Evolutionary conservation across 2,797 vertebrate species (phyloP), one percentile per base, ranked within the genome.

Genomic region (Rhodeus uyekii): DNA sequence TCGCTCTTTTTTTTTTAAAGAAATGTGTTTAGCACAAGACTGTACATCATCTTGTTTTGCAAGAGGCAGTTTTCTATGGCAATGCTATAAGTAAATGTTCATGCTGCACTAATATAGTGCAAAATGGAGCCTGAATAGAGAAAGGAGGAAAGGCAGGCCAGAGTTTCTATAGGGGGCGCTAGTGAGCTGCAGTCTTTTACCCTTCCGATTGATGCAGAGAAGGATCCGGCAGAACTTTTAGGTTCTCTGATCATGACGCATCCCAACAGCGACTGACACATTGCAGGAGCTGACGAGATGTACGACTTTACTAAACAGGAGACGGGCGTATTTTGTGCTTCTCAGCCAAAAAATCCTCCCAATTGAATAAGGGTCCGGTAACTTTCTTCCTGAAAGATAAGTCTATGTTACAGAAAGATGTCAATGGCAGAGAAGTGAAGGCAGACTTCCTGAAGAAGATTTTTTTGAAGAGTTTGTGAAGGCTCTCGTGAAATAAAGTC

Each of bases 71-170:
- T 96, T 94, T 93, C 94, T 96, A 95, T 96, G 96, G 96, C 95
- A 94, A 96, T 95, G 94, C 92, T 94, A 93, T 95, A 93, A 96
- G 93, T 95, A 94, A 94, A 94, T 95, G 95, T 95, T 88, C 97
- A 96, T 96, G 96, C 96, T 96, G 97, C 97, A 99, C 98, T 99
- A 99, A 99, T 98, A 98, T 99, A 99, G 98, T 98, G 97, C 97
- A 96, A 97, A 96, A 96, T 95, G 93, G 95, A 95, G 96, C 95
- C 96, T 96, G 95, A 93, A 91, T 82, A 90, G 80, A 72, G 90
- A 93, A 92, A 90, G 92, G 93, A 93, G 93, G 67, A 86, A 84
- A 87, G 83, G 86, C 89, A 89, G 90, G 89, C 85, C 88, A 85
- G 87, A 71, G 68, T 75, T 81, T 82, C 75, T 48, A 77, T 58